Evolutionary conservation across 2,113 vertebrate genomes (phyloP), one percentile per base, ranked within the genome.

Genomic region (Lonchura striata): DNA sequence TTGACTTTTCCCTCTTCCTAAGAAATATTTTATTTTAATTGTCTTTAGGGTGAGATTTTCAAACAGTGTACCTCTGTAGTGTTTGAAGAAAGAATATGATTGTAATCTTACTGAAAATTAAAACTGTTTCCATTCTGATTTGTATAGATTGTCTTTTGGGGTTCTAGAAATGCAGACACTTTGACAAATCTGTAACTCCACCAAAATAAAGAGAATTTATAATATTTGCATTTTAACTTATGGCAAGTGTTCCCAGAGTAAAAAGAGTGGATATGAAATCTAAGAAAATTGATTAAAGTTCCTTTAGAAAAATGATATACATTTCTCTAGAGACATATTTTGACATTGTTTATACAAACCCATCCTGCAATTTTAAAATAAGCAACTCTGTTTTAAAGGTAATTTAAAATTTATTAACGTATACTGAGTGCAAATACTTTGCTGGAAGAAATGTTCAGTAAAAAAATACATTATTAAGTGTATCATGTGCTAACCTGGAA

Each of bases 321-420:
- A 50, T 74, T 61, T 88, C 68, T 71, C 53, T 24, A 41, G 78
- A 88, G 50, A 76, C 3, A 35, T 53, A 79, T 69, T 87, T 90
- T 68, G 25, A 27, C 87, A 76, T 74, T 89, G 79, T 77, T 85
- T 50, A 77, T 80, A 30, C 13, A 87, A 92, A 76, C 7, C 8
- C 3, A 65, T 64, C 25, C 22, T 57, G 8, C 23, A 79, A 31
- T 60, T 90, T 83, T 41, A 50, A 95, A 94, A 84, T 31, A 86
- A 56, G 61, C 64, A 84, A 27, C 12, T 56, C 12, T 9, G 64
- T 6, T 24, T 78, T 87, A 17, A 42, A 70, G 20, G 13, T 41
- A 85, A 92, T 89, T 93, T 91, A 75, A 93, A 89, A 69, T 87
- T 93, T 93, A 90, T 66, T 89, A 44, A 5, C 19, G 12, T 88